Base-by-base conservation (phyloP, 2,113 vertebrate species). In the Natator depressus region DNA sequence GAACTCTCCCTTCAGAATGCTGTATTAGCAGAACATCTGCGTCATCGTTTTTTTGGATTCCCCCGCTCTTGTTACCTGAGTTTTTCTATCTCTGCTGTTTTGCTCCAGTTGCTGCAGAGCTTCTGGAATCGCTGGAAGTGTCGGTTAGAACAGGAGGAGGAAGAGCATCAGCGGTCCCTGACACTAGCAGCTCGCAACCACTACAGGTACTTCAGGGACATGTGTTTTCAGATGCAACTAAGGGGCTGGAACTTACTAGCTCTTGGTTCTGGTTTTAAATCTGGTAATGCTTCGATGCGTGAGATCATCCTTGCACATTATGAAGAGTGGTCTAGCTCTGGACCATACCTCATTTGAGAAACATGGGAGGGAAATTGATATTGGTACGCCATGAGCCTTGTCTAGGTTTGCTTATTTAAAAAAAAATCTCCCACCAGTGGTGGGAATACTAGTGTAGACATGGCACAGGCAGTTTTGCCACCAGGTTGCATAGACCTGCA, bases 81-180 rank as follows among this genome's bases (percentile, higher is more conserved):
- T 4, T 6, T 83, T 38, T 8, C 42, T 83, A 6, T 91, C 35
- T 50, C 27, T 80, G 10, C 59, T 91, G 7, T 93, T 91, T 82
- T 89, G 47, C 80, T 96, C 69, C 89, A 99, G 99, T 46, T 99
- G 53, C 93, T 98, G 54, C 91, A 50, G 31, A 98, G 91, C 75
- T 98, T 97, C 96, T 99, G 99, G 99, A 98, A 84, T 88, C 0
- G 13, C 80, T 99, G 99, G 99, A 98, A 98, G 82, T 94, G 89
- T 54, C 72, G 38, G 51, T 75, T 98, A 47, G 99, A 99, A 90
- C 98, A 99, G 94, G 97, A 96, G 80, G 99, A 99, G 90, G 98
- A 99, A 22, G 78, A 91, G 29, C 86, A 91, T 46, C 97, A 98
- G 80, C 97, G 97, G 17, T 85, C 97, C 6, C 95, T 98, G 24